phyloP scores from a whole-genome alignment of 2,888 invertebrate genomes.

The Macroteleia sp. region DNA sequence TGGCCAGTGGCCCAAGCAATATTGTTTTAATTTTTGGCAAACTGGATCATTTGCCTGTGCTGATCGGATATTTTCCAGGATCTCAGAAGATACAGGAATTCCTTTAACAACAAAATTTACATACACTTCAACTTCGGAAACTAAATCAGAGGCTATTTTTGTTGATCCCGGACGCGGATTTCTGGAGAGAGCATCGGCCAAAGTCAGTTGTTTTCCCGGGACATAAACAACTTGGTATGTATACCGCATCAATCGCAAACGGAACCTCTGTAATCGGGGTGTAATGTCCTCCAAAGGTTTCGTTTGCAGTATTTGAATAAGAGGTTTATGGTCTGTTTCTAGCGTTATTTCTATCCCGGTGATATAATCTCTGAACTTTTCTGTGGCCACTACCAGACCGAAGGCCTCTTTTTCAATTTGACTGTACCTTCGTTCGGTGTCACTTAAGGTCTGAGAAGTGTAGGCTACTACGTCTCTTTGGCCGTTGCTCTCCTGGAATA shows the following conservation, averaged over 20 bases:
- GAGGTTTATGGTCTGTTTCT: conserved; percentile 79
- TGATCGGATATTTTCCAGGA: neutral
- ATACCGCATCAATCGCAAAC: conserved; percentile 72
- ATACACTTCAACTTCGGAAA: too few relatives aligned
- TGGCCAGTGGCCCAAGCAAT: neutral
- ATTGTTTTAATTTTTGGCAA: neutral
- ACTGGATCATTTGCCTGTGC: conserved; percentile 1
- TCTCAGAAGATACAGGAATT: neutral
- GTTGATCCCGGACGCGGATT: too few relatives aligned
- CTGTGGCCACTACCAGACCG: conserved; percentile 74
- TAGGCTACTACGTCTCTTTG: neutral
- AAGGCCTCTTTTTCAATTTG: conserved; percentile 80
- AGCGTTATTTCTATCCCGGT: conserved; percentile 70
- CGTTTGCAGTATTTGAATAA: conserved; percentile 73
- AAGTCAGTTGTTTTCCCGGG: too few relatives aligned
- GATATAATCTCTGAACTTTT: conserved; percentile 75
- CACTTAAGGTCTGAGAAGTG: conserved; percentile 14
- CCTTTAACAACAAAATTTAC: too few relatives aligned
- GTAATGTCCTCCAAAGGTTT: too few relatives aligned
- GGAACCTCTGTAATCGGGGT: too few relatives aligned
- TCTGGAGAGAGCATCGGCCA: too few relatives aligned
- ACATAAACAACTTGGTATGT: too few relatives aligned
- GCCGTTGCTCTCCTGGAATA: conserved; percentile 65
- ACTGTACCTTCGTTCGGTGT: conserved; percentile 73
- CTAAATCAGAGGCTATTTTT: too few relatives aligned